Percentiles rank a stretch among this genome's conserved stretches.
Evolutionary conservation across 2,797 vertebrate genomes (phyloP).

Genomic region (Falco concolor): DNA sequence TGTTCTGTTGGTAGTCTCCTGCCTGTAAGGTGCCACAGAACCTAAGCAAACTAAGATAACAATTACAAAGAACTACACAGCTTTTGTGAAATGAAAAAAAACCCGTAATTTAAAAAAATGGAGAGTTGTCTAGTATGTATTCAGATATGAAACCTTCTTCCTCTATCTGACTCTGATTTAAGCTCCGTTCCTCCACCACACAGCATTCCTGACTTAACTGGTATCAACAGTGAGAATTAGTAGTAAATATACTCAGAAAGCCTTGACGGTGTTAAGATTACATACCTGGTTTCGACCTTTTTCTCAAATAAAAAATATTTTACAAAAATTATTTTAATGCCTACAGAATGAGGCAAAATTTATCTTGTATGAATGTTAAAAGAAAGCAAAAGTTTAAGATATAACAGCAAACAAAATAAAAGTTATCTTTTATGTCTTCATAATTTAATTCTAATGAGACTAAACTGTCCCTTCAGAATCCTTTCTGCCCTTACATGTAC

Average conservation of each 20-base stretch:
- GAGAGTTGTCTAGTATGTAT: background rate
- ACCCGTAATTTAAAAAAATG: background rate
- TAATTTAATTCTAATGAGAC: background rate
- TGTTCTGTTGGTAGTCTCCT: background rate
- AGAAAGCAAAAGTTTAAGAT: background rate
- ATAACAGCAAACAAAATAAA: background rate
- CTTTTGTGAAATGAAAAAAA: rapidly evolving
- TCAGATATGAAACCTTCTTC: background rate
- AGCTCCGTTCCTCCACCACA: background rate
- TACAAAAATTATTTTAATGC: background rate
- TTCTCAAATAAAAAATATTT: background rate
- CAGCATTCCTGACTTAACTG: background rate
- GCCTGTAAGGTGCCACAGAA: background rate
- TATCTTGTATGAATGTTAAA: background rate
- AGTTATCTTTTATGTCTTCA: background rate
- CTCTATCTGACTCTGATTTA: background rate
- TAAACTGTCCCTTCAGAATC: background rate
- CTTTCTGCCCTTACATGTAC: background rate
- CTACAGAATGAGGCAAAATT: background rate
- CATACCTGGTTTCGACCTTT: background rate
- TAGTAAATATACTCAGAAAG: background rate
- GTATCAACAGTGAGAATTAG: background rate
- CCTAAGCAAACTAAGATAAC: background rate
- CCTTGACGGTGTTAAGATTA: background rate
- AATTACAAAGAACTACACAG: background rate